A percentile compares a stretch with the other conserved stretches of the same genome.
Conservation (phyloP, 1,140 invertebrate species). For the Lepidurus arcticus region DNA sequence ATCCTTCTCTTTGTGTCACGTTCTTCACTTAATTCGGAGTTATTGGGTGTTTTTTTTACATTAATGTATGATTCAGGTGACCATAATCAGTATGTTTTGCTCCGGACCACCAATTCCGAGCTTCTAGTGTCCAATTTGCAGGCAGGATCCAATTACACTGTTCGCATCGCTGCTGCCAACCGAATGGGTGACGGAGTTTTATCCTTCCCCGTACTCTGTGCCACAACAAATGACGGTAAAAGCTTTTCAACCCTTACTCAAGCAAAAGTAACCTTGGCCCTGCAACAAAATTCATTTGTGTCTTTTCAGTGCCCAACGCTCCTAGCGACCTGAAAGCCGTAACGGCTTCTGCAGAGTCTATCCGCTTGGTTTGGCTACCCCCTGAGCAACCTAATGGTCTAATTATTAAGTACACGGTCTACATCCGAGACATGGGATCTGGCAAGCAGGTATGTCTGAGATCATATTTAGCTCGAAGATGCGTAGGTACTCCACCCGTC, state of each 20-base stretch:
- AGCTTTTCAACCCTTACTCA: slow-evolving; percentile 39
- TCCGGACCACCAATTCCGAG: slow-evolving; percentile 20
- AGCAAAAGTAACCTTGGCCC: not conserved
- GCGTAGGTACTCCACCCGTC: too few relatives aligned
- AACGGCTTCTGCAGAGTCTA: slow-evolving; percentile 39
- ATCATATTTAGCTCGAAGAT: too few relatives aligned
- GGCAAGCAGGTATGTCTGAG: slow-evolving; percentile 31
- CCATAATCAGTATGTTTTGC: slow-evolving; percentile 26
- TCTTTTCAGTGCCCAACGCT: slow-evolving; percentile 42
- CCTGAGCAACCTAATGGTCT: slow-evolving; percentile 43
- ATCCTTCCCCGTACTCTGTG: slow-evolving; percentile 74
- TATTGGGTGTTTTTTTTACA: not conserved
- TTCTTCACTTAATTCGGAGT: too few relatives aligned
- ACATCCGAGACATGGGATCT: slow-evolving; percentile 36
- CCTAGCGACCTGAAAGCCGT: slow-evolving; percentile 45
- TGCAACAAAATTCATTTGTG: not conserved
- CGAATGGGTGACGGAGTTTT: slow-evolving; percentile 78
- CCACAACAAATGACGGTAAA: slow-evolving; percentile 82
- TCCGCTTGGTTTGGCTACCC: slow-evolving; percentile 45
- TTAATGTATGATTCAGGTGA: not conserved
- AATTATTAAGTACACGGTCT: slow-evolving; percentile 43
- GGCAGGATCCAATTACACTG: slow-evolving; percentile 89
- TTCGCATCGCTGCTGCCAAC: slow-evolving; percentile 80
- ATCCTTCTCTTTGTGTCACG: too few relatives aligned
- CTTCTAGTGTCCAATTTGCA: slow-evolving; percentile 48